A percentile compares a stretch with the other conserved stretches of the same genome.
These are phyloP conservation scores for Liasis olivaceus DNA, from an alignment of 2,797 vertebrate genomes.

Conservation along the genomic window DNA sequence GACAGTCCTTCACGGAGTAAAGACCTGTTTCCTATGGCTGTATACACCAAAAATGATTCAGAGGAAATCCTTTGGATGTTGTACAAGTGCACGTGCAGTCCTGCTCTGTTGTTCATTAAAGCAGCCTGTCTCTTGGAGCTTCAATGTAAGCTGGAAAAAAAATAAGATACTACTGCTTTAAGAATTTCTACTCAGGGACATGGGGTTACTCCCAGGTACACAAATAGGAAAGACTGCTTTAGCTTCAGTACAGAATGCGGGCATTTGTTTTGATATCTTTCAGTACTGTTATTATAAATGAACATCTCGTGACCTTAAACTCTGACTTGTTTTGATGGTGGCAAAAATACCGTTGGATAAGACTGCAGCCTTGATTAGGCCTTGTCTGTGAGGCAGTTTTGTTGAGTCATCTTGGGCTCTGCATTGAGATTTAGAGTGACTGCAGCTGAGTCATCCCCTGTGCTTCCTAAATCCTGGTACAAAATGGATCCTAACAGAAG, in stretches of 20 bases:
- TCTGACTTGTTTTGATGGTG: neutral
- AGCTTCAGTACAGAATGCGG: neutral
- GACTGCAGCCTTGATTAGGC: neutral
- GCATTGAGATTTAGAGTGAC: neutral
- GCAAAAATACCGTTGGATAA: fast-evolving
- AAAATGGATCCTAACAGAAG: neutral
- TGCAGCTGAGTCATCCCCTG: neutral
- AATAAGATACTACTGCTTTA: neutral
- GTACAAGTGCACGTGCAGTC: neutral
- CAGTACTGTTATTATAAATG: neutral
- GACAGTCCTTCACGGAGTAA: neutral
- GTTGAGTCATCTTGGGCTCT: constrained; percentile 19
- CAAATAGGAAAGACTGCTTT: neutral
- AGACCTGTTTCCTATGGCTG: neutral
- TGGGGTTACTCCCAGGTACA: neutral
- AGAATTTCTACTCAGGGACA: neutral
- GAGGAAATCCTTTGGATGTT: neutral
- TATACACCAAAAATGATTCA: neutral
- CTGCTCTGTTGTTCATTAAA: neutral
- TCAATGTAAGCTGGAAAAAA: neutral
- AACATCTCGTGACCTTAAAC: neutral
- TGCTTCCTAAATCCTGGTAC: neutral
- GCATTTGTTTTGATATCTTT: neutral
- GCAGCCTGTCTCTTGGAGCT: neutral
- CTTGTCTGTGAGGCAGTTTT: neutral